Conservation (phyloP, 2,888 invertebrate species). For the Calameuta filiformis region DNA sequence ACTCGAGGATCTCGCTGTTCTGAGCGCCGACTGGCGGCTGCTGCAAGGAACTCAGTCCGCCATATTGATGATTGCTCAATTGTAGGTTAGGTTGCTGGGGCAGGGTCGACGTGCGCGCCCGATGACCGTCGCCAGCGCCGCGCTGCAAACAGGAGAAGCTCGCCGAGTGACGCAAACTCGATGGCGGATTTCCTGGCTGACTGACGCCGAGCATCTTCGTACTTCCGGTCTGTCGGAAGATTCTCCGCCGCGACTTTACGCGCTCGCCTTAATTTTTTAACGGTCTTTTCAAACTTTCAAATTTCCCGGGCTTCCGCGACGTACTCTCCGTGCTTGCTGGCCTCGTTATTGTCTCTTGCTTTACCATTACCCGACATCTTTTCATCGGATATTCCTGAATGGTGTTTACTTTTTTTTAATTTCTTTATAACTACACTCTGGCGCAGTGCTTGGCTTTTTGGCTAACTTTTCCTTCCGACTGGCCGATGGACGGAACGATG, state of each 20-base stretch:
- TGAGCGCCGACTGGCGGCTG: background rate
- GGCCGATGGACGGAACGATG: constrained; percentile 15
- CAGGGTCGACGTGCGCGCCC: constrained; percentile 65
- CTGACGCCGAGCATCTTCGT: constrained; percentile 62
- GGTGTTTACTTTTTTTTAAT: constrained; percentile 2
- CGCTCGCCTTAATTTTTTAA: background rate
- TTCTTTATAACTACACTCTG: constrained; percentile 11
- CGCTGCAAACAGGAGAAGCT: constrained; percentile 67
- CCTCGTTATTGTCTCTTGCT: constrained; percentile 1
- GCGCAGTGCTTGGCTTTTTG: background rate
- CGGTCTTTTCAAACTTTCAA: background rate
- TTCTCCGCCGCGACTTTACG: background rate
- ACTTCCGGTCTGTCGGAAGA: background rate
- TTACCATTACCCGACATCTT: constrained; percentile 14
- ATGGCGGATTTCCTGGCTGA: constrained; percentile 61
- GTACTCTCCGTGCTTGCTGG: too few relatives aligned
- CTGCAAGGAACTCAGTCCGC: constrained; percentile 37
- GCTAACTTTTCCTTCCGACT: background rate
- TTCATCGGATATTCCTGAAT: background rate
- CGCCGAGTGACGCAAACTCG: constrained; percentile 66
- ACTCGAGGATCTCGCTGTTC: background rate
- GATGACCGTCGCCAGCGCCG: constrained; percentile 53
- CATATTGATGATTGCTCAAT: constrained; percentile 39
- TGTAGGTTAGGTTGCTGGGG: constrained; percentile 58
- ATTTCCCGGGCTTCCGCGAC: too few relatives aligned